Evolutionary conservation across 2,888 invertebrate species (phyloP).

Genomic region (Eupelmus urozonus): DNA sequence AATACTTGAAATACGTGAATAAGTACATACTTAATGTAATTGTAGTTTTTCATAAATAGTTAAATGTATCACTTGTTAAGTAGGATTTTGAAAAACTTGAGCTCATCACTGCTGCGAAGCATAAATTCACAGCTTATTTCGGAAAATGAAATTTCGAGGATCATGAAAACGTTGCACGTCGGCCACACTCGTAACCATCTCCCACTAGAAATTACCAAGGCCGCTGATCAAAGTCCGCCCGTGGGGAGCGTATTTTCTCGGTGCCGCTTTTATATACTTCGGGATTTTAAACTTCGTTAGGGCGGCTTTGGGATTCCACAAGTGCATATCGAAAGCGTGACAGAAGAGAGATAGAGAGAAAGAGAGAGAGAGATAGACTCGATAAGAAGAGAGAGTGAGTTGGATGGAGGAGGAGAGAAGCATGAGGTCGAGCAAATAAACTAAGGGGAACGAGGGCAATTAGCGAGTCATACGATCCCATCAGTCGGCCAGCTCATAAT

Average conservation of each 20-base stretch:
- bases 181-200: too few species aligned
- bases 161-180: too few species aligned
- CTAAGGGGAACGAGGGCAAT: constrained; percentile 54
- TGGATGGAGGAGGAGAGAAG: background rate
- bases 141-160: too few species aligned
- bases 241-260: constrained; percentile 11
- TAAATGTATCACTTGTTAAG: too few species aligned
- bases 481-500: constrained; percentile 59
- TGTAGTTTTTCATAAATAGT: too few species aligned
- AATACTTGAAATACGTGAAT: too few species aligned
- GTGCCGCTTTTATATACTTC: background rate
- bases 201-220: background rate
- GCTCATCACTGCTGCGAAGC: too few species aligned
- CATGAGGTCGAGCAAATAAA: constrained; percentile 36
- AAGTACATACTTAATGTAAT: too few species aligned
- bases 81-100: too few species aligned
- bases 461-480: constrained; percentile 62
- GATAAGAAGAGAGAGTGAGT: background rate
- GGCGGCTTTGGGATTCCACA: constrained; percentile 27
- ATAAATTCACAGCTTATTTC: too few species aligned
- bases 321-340: constrained; percentile 14
- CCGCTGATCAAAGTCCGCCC: constrained; percentile 6
- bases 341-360: background rate
- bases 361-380: background rate
- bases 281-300: constrained; percentile 44